Conservation (phyloP, 1,140 invertebrate species). For the Sminthurinus signatus region DNA sequence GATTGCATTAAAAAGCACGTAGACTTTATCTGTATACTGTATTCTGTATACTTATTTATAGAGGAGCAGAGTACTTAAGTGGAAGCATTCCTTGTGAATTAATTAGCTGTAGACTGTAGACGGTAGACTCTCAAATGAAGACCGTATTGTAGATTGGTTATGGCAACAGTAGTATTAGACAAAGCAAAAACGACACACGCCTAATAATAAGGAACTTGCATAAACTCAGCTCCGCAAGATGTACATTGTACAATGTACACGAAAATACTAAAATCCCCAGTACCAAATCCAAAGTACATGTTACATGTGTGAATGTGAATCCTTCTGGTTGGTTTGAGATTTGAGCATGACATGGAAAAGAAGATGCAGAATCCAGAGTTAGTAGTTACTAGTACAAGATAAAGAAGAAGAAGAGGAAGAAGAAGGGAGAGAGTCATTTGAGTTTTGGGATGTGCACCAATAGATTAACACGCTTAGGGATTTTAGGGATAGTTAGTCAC, state of each 20-base stretch:
- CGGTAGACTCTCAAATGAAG: too few relatives aligned
- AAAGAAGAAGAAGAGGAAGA: constrained; percentile 1
- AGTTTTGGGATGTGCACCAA: constrained; percentile 23
- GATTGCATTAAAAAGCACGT: background rate
- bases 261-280: background rate
- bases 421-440: background rate
- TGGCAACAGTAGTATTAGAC: background rate
- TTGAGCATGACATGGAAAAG: background rate
- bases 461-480: constrained; percentile 22
- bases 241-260: background rate
- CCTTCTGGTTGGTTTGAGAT: background rate
- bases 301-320: background rate
- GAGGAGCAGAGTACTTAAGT: background rate
- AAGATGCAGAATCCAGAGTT: background rate
- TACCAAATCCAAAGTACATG: background rate
- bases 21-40: background rate
- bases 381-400: background rate
- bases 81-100: background rate
- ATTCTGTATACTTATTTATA: background rate
- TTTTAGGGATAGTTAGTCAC: constrained; percentile 28
- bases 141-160: too few relatives aligned
- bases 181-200: background rate
- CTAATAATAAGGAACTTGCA: background rate
- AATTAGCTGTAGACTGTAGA: constrained; percentile 15
- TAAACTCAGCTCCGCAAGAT: background rate